A percentile compares a stretch with the other conserved stretches of the same genome.
Conservation (phyloP, 2,113 vertebrate species). For the Brachyhypopomus occidentalis region DNA sequence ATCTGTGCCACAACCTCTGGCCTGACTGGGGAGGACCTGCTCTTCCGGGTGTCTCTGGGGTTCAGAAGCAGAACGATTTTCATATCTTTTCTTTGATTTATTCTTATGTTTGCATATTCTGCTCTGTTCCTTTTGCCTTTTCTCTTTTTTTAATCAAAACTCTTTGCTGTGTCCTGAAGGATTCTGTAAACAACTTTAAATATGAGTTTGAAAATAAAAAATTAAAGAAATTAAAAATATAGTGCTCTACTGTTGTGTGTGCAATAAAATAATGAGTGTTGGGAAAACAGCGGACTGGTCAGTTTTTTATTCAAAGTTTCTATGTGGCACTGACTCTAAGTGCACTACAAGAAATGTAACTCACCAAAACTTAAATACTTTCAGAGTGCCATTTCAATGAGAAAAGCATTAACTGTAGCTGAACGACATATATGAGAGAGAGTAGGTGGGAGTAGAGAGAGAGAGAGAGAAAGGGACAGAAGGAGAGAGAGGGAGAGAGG, state of each 20-base stretch:
- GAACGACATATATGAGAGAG: too few relatives aligned
- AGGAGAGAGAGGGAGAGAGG: too few relatives aligned
- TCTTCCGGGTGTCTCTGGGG: conserved; percentile 1
- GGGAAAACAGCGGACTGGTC: too few relatives aligned
- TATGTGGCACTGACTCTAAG: too few relatives aligned
- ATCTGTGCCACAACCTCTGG: conserved; percentile 55
- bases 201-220: background rate
- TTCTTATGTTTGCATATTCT: conserved; percentile 2
- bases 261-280: too few relatives aligned
- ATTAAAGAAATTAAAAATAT: background rate
- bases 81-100: conserved; percentile 25
- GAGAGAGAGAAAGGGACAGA: too few relatives aligned
- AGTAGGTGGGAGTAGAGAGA: background rate
- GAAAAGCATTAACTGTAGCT: too few relatives aligned
- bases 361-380: background rate
- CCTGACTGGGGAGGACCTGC: conserved; percentile 22
- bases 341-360: too few relatives aligned
- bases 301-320: too few relatives aligned
- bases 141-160: conserved; percentile 21
- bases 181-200: background rate
- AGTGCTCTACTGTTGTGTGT: background rate
- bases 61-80: conserved; percentile 6
- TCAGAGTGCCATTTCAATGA: background rate
- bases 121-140: conserved; percentile 20
- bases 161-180: background rate